Conservation (phyloP, 2,113 vertebrate species). For the Muscicapa adusta region DNA sequence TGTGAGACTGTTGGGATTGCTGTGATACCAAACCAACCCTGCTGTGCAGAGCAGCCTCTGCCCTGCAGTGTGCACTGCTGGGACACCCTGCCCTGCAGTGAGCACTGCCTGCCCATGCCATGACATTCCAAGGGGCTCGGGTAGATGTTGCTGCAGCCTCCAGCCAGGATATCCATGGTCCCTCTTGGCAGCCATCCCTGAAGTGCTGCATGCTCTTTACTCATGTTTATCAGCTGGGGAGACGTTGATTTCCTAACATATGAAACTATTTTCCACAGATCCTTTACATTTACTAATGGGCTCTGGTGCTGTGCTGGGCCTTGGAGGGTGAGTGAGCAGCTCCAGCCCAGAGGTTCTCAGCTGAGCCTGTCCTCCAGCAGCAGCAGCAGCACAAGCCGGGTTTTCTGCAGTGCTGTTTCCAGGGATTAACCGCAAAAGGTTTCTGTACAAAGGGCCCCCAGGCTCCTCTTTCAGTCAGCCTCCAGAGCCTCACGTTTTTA, state of each 20-base stretch:
- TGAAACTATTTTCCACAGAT: conserved; percentile 20
- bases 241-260: not conserved
- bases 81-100: too few species aligned
- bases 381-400: not conserved
- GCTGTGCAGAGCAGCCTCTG: not conserved
- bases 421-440: conserved; percentile 49
- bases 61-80: not conserved
- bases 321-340: not conserved
- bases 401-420: not conserved
- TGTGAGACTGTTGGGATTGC: rapidly evolving
- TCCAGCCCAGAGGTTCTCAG: not conserved
- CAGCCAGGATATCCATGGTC: not conserved
- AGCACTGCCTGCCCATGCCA: too few species aligned
- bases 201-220: not conserved
- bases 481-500: conserved; percentile 84
- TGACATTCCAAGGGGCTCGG: not conserved
- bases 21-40: rapidly evolving
- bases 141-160: not conserved
- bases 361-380: not conserved
- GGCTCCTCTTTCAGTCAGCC: conserved; percentile 65
- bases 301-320: not conserved
- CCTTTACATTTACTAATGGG: not conserved
- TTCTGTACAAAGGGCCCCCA: conserved; percentile 62
- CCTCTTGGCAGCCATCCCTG: not conserved
- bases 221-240: not conserved